Evolutionary conservation across 2,888 invertebrate genomes (phyloP), one percentile per base, ranked within the genome.

Genomic region (Oscheius myriophilus): DNA sequence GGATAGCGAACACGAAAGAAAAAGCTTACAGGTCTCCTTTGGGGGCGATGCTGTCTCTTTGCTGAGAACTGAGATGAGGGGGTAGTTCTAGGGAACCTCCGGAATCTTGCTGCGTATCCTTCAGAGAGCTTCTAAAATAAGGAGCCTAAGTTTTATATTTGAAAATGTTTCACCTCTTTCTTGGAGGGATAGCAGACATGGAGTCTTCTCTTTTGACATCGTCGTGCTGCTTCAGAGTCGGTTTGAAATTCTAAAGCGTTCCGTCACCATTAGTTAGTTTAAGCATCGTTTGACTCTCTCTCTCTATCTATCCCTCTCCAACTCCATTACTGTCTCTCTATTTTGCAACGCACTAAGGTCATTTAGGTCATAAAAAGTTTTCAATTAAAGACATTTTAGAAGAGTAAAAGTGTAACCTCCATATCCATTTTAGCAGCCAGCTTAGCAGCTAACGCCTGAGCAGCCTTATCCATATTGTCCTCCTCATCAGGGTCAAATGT

Each of bases 401-500:
- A n/a, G n/a, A 71, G n/a, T n/a, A n/a, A n/a, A n/a, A n/a, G n/a
- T n/a, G n/a, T n/a, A n/a, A n/a, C 52, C 49, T 63, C 82, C 45
- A 76, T 78, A 64, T 79, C 78, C n/a, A 75, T 70, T 67, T 71
- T 81, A 0, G 63, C 69, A 9, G 83, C 81, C 68, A 85, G 72
- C 53, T 84, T 82, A 43, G 75, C 77, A 1, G 80, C 85, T 62
- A 85, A 69, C 46, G 83, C 85, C 65, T 83, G 82, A 3, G 85
- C 83, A 11, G 77, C 79, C 46, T 76, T 69, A 53, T 86, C 85
- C 81, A 85, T 78, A 33, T 80, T 82, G 57, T 82, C 81, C 55
- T 85, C 85, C 23, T 81, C 73, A 25, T 84, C 76, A 9, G 80
- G 81, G 65, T 83, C 81, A 23, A 73, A 70, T 9, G 74, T 70